These are phyloP conservation scores for Pyrgilauda ruficollis DNA, from an alignment of 2,113 vertebrate species.

Conservation along the genomic window DNA sequence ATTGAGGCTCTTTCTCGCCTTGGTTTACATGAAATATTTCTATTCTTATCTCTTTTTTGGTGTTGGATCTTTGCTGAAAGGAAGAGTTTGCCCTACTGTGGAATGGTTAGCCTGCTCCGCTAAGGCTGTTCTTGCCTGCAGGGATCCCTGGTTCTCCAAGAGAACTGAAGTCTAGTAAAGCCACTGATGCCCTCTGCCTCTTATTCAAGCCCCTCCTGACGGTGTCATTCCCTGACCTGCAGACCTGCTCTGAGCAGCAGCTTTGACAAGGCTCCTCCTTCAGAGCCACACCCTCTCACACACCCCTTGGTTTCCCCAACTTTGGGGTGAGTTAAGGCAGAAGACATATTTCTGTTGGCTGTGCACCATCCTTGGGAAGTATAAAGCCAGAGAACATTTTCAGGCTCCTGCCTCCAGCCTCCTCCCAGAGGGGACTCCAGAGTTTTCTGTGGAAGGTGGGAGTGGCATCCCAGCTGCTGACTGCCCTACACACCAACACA, in stretches of 20 bases:
- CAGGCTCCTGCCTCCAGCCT: background rate
- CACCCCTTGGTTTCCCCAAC: fast-evolving
- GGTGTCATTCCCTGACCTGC: background rate
- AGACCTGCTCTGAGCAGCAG: background rate
- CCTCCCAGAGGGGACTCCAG: background rate
- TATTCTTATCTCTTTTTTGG: background rate
- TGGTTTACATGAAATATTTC: background rate
- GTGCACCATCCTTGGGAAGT: background rate
- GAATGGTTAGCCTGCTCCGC: background rate
- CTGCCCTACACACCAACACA: too few relatives aligned
- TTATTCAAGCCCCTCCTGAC: background rate
- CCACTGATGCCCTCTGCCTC: background rate
- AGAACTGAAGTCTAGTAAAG: background rate
- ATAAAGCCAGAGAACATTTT: background rate
- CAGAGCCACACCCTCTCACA: background rate
- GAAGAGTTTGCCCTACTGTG: background rate
- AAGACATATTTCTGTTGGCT: background rate
- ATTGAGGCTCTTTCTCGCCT: background rate
- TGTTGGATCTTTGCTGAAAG: background rate
- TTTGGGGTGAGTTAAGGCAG: background rate
- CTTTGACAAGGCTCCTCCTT: background rate
- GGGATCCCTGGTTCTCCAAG: background rate
- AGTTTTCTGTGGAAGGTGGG: background rate
- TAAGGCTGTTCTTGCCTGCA: background rate
- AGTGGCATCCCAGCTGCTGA: background rate